Base-by-base conservation (phyloP, 2,797 vertebrate species). In the Pempheris klunzingeri region DNA sequence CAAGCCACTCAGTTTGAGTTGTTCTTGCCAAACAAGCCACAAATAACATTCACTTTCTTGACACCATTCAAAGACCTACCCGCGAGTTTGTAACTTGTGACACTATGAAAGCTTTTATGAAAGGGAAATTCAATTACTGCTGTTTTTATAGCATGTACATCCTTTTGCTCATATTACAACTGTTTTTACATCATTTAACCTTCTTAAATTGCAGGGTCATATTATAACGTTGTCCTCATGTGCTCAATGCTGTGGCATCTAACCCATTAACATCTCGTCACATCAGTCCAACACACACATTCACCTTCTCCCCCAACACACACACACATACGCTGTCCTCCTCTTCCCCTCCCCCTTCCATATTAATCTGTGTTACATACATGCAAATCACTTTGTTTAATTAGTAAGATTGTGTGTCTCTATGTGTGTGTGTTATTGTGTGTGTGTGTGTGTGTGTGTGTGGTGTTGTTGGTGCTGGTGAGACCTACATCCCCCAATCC, bases 341-440 rank as follows among this genome's bases (percentile, higher is more conserved):
- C 46, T 63, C 63, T n/a, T 28, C 71, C 59, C 81, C 69, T 46
- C 78, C 81, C 69, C 71, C 70, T 28, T 71, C 60, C 81, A 81
- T 87, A 88, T 87, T 91, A 90, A 88, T 92, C 84, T 77, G 81
- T 92, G 86, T 90, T 93, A 90, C 90, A 89, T 83, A 87, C 93
- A 95, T 95, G 93, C 93, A 93, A 95, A 94, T 94, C 89, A 89
- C 91, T 90, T 88, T 89, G 89, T 94, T 94, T 95, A 95, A 95
- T 95, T 95, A 94, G 86, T 92, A 86, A 83, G 81, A 80, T 26
- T 73, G 9, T 57, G 3, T 66, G 38, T 57, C 32, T 28, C 5
- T 53, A 24, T 43, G 55, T 47, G 68, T 68, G 17, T n/a, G n/a
- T 59, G 64, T 77, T 32, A n/a, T n/a, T 64, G 2, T 62, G 71